Conservation (phyloP, 2,888 invertebrate genomes). For the Papilio demoleus region DNA sequence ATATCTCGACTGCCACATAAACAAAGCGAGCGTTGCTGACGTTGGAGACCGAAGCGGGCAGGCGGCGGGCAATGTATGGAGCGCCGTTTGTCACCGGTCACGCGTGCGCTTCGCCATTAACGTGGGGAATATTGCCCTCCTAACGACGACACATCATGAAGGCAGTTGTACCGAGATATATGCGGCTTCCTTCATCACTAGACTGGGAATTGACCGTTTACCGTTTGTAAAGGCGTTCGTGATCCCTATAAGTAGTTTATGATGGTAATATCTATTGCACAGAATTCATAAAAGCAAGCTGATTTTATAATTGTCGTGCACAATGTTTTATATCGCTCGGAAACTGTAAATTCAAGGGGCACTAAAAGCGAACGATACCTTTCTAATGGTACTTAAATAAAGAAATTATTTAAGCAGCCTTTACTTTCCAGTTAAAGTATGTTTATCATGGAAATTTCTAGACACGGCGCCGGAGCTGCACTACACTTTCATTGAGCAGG, state of each 20-base stretch:
- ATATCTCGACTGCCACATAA: constrained; percentile 45
- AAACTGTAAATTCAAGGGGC: neutral
- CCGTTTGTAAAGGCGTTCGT: constrained; percentile 21
- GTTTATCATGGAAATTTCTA: constrained; percentile 56
- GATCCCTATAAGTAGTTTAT: constrained; percentile 7
- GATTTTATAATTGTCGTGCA: neutral
- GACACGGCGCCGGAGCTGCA: constrained; percentile 92
- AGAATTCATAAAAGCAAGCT: neutral
- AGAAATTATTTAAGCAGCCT: too few species aligned
- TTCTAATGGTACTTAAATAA: too few species aligned
- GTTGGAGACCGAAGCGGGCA: neutral
- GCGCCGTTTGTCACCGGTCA: constrained; percentile 21
- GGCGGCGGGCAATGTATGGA: neutral
- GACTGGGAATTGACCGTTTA: constrained; percentile 33
- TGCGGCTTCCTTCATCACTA: constrained; percentile 23
- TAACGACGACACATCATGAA: constrained; percentile 38
- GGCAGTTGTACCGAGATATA: constrained; percentile 23
- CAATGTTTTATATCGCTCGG: neutral
- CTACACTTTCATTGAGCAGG: constrained; percentile 92
- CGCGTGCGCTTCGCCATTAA: constrained; percentile 31
- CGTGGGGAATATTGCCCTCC: constrained; percentile 37
- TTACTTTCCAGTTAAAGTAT: neutral
- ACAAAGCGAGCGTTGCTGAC: constrained; percentile 42
- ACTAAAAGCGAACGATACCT: too few species aligned
- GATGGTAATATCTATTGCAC: neutral